Evolutionary conservation across 53 echinoderm and acorn worm species (phyloP), one percentile per base, ranked within the genome.

Genomic region (Apostichopus leukothele): DNA sequence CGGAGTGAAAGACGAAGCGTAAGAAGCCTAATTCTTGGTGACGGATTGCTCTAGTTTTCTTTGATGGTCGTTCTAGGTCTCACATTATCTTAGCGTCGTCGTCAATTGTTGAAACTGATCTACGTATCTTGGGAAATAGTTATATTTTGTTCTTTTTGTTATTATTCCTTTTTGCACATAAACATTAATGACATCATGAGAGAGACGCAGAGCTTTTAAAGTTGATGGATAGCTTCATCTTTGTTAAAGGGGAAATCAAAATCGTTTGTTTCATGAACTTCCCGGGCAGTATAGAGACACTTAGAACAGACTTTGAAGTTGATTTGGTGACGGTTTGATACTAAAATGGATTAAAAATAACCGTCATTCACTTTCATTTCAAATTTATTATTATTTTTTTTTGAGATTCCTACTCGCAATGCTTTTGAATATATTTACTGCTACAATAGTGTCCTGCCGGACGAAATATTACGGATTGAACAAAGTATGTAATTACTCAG

Each of bases 41-140:
- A 81, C 59, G 22, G 81, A 81, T 81, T 81, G 81, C 21, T 81
- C 81, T 59, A 81, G 59, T 81, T 81, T 81, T 1, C 20, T 19
- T 6, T 59, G 60, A 59, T 54, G 53, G 81, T 57, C 20, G 5
- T 81, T 18, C 55, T 6, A 81, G 14, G 59, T 81, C 55, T 20
- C n/a, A 81, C 53, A 81, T 81, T 52, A 55, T 54, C 81, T 59
- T 18, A 23, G 11, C 2, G 2, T 39, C 39, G 39, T 39, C 59
- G 81, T 21, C 54, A 81, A 81, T 59, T 57, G 81, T 9, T 16
- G 53, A 81, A 81, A 81, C 16, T 53, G 13, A 81, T 55, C 81
- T 25, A 20, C 20, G 55, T 81, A 59, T 81, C 81, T 54, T 81
- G 81, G 81, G 81, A 81, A 81, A 55, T 18, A 59, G 55, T 81